Percentiles rank a stretch among this genome's conserved stretches.
These are phyloP conservation scores for Karalla daura DNA, from an alignment of 2,797 vertebrate species.

Conservation along the genomic window DNA sequence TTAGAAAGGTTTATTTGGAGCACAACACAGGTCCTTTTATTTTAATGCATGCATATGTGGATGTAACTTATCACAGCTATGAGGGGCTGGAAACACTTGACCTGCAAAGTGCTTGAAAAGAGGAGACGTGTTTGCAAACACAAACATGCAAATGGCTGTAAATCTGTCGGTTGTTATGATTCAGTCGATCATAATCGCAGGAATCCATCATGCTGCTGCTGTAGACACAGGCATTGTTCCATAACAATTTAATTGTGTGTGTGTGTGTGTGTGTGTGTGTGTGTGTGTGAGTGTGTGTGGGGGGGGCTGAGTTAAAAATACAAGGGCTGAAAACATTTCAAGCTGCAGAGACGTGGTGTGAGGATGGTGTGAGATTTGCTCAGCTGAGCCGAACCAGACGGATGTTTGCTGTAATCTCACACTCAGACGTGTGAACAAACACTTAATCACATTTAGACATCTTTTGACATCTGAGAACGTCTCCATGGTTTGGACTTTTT, in stretches of 20 bases:
- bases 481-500: neutral
- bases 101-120: too few relatives aligned
- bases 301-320: too few relatives aligned
- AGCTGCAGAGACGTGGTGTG: neutral
- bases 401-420: neutral
- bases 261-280: neutral
- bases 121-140: too few relatives aligned
- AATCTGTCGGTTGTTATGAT: too few relatives aligned
- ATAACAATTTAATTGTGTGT: neutral
- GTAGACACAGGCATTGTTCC: too few relatives aligned
- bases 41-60: too few relatives aligned
- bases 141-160: too few relatives aligned
- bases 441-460: neutral
- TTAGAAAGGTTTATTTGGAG: too few relatives aligned
- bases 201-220: neutral
- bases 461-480: neutral
- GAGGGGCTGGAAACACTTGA: too few relatives aligned
- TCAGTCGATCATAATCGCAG: neutral
- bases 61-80: too few relatives aligned
- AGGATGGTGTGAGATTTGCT: neutral
- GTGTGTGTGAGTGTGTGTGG: neutral
- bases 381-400: neutral
- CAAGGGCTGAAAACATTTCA: neutral
- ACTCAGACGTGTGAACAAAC: slow-evolving; percentile 18
- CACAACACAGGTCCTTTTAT: too few relatives aligned